phyloP scores from a whole-genome alignment of 2,797 vertebrate genomes.

The Enteromius unitaeniatus region DNA sequence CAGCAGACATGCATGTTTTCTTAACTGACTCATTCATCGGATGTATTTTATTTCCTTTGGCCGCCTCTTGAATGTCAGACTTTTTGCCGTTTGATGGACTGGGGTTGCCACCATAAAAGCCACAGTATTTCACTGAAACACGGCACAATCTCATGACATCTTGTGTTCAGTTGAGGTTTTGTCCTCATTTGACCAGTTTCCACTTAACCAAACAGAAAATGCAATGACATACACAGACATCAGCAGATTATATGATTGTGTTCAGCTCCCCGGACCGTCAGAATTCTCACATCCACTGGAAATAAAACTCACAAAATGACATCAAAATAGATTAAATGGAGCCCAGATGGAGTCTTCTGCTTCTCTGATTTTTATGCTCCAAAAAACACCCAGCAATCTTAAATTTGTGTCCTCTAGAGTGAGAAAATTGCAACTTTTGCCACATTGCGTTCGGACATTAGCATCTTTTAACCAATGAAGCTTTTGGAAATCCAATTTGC shows the following conservation, averaged over 20 bases:
- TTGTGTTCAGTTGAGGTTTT: background rate
- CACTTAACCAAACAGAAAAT: background rate
- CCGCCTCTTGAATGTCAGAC: constrained; percentile 9
- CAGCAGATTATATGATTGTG: constrained; percentile 16
- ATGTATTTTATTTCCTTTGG: constrained; percentile 23
- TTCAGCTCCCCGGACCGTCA: background rate
- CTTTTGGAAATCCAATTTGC: constrained; percentile 13
- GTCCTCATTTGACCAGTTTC: constrained; percentile 1
- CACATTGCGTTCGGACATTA: background rate
- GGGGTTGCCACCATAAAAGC: background rate
- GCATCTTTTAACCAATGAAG: background rate
- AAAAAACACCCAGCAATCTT: background rate
- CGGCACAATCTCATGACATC: background rate
- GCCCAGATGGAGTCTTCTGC: background rate
- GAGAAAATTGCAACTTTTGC: background rate
- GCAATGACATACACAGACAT: background rate
- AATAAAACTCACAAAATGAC: background rate
- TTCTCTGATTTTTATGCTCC: background rate
- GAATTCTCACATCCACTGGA: background rate
- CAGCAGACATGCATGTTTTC: constrained; percentile 35
- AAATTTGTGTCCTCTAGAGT: background rate
- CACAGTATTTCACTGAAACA: constrained; percentile 31
- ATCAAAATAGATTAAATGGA: constrained; percentile 1
- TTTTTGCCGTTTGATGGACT: constrained; percentile 27
- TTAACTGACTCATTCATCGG: constrained; percentile 7